Percentiles rank a stretch among this genome's conserved stretches.
phyloP scores from a whole-genome alignment of 92 coral and sea anemone species.

The Pocillopora meandrina region DNA sequence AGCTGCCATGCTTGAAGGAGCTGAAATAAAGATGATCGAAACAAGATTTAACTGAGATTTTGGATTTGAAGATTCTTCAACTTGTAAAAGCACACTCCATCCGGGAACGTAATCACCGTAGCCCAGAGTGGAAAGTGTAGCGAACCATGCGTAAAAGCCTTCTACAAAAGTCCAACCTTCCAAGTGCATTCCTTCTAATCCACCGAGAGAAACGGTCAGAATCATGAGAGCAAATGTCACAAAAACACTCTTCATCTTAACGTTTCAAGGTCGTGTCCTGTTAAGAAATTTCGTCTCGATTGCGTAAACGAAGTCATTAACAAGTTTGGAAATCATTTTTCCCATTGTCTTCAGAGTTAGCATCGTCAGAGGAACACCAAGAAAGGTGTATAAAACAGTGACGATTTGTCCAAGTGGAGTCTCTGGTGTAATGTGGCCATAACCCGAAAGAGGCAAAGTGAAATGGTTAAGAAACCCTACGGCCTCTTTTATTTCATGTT shows the following conservation, averaged over 20 bases:
- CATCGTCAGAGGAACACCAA: constrained; percentile 47
- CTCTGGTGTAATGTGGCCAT: constrained; percentile 22
- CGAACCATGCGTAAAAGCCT: constrained; percentile 14
- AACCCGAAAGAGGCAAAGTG: neutral
- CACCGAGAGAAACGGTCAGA: neutral
- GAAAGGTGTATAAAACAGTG: constrained; percentile 21
- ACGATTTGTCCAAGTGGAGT: constrained; percentile 35
- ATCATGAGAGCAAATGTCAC: neutral
- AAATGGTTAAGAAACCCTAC: no score
- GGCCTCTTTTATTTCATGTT: no score
- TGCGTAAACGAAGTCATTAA: neutral
- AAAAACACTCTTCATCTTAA: constrained; percentile 1
- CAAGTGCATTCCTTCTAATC: neutral
- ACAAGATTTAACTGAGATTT: neutral
- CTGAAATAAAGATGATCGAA: neutral
- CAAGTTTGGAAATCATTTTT: constrained; percentile 6
- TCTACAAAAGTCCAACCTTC: constrained; percentile 18
- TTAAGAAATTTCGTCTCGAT: neutral
- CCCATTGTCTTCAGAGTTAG: constrained; percentile 44
- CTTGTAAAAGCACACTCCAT: neutral
- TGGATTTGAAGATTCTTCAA: neutral
- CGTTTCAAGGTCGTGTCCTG: neutral
- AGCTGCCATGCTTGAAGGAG: neutral
- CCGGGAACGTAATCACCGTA: constrained; percentile 11
- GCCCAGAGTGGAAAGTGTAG: constrained; percentile 16